Percentiles rank a stretch among this genome's conserved stretches.
Evolutionary conservation across 2,888 invertebrate genomes (phyloP).

Genomic region (Campopleginae sp.): DNA sequence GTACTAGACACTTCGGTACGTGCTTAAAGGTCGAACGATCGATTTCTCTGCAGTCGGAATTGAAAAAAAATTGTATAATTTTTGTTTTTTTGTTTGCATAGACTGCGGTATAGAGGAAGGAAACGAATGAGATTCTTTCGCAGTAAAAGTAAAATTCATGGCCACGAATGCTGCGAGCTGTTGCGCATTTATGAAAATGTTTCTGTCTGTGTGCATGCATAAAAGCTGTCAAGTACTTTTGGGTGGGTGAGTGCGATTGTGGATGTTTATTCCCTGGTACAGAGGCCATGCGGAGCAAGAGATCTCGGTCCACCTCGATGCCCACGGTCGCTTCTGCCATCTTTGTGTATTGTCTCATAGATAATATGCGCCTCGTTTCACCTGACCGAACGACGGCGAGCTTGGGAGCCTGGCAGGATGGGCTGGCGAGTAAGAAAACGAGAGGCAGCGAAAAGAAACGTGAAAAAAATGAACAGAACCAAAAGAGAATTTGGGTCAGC

Average conservation of each 20-base stretch:
- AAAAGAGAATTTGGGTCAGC: constrained; percentile 57
- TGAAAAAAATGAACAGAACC: constrained; percentile 15
- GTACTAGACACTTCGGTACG: too few relatives aligned
- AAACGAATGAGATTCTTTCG: background rate
- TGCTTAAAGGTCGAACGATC: background rate
- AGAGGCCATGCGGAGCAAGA: constrained; percentile 8
- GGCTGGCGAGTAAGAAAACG: constrained; percentile 43
- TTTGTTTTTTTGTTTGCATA: background rate
- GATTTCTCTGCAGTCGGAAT: background rate
- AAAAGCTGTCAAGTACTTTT: background rate
- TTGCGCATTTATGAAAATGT: constrained; percentile 5
- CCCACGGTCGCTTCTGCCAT: constrained; percentile 17
- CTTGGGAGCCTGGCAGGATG: constrained; percentile 43
- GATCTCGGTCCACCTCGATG: constrained; percentile 18
- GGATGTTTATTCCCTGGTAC: background rate
- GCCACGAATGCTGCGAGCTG: background rate
- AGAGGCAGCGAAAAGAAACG: constrained; percentile 24
- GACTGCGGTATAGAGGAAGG: too few relatives aligned
- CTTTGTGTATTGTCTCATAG: constrained; percentile 53
- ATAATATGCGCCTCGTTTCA: constrained; percentile 68
- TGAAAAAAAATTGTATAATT: too few relatives aligned
- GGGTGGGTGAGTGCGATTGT: constrained; percentile 26
- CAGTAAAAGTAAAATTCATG: constrained; percentile 3
- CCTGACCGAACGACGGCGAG: constrained; percentile 58
- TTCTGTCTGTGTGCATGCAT: background rate